Evolutionary conservation across 1,140 invertebrate species (phyloP), one percentile per base, ranked within the genome.

Genomic region (Leptoteleia sp.): DNA sequence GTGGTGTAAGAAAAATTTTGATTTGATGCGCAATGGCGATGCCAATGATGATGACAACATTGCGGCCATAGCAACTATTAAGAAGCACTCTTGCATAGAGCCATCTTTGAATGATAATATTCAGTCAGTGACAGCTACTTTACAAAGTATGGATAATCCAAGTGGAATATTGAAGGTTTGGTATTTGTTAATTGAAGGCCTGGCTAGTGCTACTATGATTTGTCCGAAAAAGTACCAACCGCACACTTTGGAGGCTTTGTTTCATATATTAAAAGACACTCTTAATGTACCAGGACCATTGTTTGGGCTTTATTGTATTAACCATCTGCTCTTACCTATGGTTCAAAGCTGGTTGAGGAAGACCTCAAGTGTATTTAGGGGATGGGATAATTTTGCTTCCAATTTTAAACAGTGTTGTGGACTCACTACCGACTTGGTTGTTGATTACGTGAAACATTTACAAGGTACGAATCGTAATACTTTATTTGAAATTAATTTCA

Each of bases 341-440:
- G 93, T 98, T 8, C 96, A 98, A 89, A 93, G 94, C 75, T 98
- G 96, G 96, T 85, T 97, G 40, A 90, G 96, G 6, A 93, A 95
- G 83, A 92, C 91, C 0, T 89, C 89, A 3, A 91, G 92, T 77
- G 92, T 94, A 48, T 91, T 93, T 61, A 91, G 92, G 64, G 92
- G 92, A 1, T 94, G 93, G 93, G 93, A 94, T 77, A 92, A 92
- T 37, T 93, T 93, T 72, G 94, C 94, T 76, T 92, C 94, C 35
- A 97, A 96, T 85, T 98, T 97, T 82, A 98, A 97, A 84, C 96
- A 98, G 82, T 97, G 95, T 81, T 97, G 95, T 84, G 96, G 97
- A 8, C 93, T 97, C 80, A 94, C 95, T 16, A 96, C 96, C 3
- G 96, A 98, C 83, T 90, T 97, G 19, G 93, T 97, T n/a, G 96